A percentile compares a stretch with the other conserved stretches of the same genome.
These are phyloP conservation scores for Physocephala rufipes DNA, from an alignment of 2,888 invertebrate species.

Conservation along the genomic window DNA sequence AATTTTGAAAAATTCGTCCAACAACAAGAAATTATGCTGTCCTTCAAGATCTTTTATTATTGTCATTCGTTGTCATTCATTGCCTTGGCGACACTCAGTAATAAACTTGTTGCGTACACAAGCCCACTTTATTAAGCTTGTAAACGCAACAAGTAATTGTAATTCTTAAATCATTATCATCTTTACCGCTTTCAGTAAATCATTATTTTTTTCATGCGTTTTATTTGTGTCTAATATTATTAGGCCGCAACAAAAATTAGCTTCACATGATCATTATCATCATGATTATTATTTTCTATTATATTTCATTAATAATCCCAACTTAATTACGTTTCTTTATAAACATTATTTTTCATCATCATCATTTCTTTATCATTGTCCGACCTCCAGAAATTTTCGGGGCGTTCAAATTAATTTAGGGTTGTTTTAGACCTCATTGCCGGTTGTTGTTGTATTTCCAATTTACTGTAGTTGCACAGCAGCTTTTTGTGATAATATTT, in stretches of 20 bases:
- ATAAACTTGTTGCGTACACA: slow-evolving; percentile 21
- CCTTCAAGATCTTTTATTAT: not conserved
- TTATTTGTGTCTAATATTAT: no score
- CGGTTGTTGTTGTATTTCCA: no score
- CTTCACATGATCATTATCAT: no score
- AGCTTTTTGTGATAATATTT: no score
- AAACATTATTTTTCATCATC: not conserved
- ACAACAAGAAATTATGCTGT: not conserved
- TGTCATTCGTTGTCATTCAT: not conserved
- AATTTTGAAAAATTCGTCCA: slow-evolving; percentile 40
- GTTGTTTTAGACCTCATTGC: not conserved
- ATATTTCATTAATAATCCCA: no score
- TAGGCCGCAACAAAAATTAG: no score
- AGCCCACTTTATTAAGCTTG: not conserved
- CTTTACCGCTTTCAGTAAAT: not conserved
- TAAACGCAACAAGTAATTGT: no score
- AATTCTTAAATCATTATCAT: not conserved
- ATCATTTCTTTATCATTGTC: not conserved
- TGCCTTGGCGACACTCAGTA: not conserved
- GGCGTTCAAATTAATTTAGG: not conserved
- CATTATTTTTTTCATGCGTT: no score
- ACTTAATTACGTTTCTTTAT: no score
- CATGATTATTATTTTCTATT: no score
- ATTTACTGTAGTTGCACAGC: no score
- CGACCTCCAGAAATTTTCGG: no score